Conservation (phyloP, 2,113 vertebrate genomes). For the Sarotherodon lohbergeri region DNA sequence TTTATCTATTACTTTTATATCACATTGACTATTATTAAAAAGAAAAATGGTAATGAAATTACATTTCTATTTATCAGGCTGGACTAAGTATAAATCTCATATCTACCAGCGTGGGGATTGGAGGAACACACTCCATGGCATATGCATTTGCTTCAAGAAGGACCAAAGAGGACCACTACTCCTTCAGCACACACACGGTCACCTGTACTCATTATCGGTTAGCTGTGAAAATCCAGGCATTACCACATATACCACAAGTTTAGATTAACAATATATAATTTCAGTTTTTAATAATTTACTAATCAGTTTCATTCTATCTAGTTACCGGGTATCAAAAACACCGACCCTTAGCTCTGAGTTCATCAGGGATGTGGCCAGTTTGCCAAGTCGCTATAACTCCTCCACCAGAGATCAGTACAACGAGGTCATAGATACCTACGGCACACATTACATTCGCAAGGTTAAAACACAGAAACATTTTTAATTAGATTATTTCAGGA, state of each 20-base stretch:
- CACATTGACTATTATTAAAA: background rate
- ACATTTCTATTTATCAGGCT: background rate
- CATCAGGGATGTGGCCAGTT: background rate
- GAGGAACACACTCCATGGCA: background rate
- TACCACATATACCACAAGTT: background rate
- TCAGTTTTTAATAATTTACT: background rate
- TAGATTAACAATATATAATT: background rate
- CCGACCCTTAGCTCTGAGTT: slow-evolving; percentile 30
- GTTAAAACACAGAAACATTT: background rate
- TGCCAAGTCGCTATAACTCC: slow-evolving; percentile 7
- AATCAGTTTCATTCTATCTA: background rate
- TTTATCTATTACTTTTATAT: rapidly evolving
- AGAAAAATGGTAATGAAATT: background rate
- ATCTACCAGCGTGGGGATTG: background rate
- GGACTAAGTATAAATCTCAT: background rate
- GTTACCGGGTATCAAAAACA: background rate
- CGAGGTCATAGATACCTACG: slow-evolving; percentile 30
- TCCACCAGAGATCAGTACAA: background rate
- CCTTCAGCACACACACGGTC: background rate
- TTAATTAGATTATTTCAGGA: background rate
- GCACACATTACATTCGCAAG: slow-evolving; percentile 59
- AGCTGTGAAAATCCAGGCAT: background rate
- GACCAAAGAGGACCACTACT: background rate
- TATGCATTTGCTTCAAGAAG: background rate
- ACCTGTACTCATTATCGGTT: background rate